Conservation (phyloP, 1,140 invertebrate species). For the Drosophila serrata region DNA sequence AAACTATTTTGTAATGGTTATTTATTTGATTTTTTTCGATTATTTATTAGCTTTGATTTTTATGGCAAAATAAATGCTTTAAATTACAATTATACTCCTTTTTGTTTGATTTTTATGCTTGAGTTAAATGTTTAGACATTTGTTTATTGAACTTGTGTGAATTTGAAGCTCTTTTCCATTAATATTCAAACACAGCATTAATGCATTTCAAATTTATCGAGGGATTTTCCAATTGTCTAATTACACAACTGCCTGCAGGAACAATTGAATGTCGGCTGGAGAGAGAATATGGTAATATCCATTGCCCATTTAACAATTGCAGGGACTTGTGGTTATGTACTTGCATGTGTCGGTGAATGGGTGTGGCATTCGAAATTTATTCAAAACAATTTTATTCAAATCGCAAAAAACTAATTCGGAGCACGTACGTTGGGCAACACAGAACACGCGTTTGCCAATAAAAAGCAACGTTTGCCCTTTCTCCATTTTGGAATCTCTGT, state of each 20-base stretch:
- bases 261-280: slow-evolving; percentile 27
- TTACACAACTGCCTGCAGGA: slow-evolving; percentile 52
- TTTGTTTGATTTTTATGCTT: neutral
- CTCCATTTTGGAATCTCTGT: slow-evolving; percentile 10
- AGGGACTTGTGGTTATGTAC: slow-evolving; percentile 23
- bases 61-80: too few species aligned
- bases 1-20: neutral
- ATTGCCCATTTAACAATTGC: slow-evolving; percentile 65
- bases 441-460: slow-evolving; percentile 63
- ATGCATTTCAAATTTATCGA: slow-evolving; percentile 1
- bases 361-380: slow-evolving; percentile 77
- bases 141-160: neutral
- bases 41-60: too few species aligned
- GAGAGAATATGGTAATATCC: slow-evolving; percentile 31
- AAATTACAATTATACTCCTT: neutral
- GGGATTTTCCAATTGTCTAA: slow-evolving; percentile 43
- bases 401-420: slow-evolving; percentile 81
- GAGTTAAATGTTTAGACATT: too few species aligned
- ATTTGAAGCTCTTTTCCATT: neutral
- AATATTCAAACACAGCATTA: neutral
- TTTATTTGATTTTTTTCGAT: neutral
- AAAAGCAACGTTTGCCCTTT: slow-evolving; percentile 56
- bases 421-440: slow-evolving; percentile 62
- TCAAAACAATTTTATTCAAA: slow-evolving; percentile 83
- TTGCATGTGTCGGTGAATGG: slow-evolving; percentile 1